phyloP scores from a whole-genome alignment of 2,113 vertebrate species.

The Oophaga pumilio region DNA sequence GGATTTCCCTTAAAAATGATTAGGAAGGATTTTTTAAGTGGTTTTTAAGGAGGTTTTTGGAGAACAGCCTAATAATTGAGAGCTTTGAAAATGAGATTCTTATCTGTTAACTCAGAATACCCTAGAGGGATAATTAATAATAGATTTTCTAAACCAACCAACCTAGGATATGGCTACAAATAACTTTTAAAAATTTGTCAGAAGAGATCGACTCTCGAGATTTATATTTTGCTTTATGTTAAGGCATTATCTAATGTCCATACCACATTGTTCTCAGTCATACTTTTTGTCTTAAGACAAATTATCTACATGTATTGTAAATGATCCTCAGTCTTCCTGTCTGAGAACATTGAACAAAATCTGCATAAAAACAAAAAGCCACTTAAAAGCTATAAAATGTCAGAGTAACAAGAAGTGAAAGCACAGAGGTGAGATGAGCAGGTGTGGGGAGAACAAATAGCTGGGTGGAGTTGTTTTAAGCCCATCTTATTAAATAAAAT shows the following conservation, averaged over 20 bases:
- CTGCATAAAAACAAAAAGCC: slow-evolving; percentile 49
- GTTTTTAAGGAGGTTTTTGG: too few relatives aligned
- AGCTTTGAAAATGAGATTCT: neutral
- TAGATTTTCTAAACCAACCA: neutral
- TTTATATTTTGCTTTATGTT: neutral
- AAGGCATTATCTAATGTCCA: neutral
- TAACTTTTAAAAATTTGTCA: too few relatives aligned
- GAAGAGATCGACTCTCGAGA: neutral
- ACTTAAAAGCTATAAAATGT: slow-evolving; percentile 48
- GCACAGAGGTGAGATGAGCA: slow-evolving; percentile 35
- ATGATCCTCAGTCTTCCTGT: slow-evolving; percentile 28
- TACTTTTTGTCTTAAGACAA: neutral
- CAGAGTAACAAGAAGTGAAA: slow-evolving; percentile 42
- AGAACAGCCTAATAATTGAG: neutral
- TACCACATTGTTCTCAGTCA: neutral
- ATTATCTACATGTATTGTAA: neutral
- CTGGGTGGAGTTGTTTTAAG: neutral
- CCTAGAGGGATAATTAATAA: neutral
- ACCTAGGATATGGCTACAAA: neutral
- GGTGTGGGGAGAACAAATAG: slow-evolving; percentile 45
- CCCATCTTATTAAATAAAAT: neutral
- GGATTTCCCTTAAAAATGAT: too few relatives aligned
- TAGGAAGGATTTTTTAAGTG: too few relatives aligned
- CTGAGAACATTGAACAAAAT: neutral
- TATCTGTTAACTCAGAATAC: neutral